Percentiles rank a stretch among this genome's conserved stretches.
Evolutionary conservation across 2,113 vertebrate species (phyloP).

Genomic region (Ptilonorhynchus violaceus): DNA sequence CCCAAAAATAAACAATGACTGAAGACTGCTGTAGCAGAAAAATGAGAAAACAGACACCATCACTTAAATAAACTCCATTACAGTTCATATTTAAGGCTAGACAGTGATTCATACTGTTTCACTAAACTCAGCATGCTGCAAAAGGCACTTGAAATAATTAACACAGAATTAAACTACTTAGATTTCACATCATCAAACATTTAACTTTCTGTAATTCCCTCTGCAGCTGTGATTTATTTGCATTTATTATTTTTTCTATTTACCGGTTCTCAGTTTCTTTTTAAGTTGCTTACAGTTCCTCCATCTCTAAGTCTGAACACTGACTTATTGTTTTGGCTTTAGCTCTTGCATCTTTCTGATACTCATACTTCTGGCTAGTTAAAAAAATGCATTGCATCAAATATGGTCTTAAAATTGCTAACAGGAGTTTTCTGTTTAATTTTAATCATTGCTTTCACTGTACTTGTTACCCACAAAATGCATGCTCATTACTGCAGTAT

Average conservation of each 20-base stretch:
- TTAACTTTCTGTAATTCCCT: constrained; percentile 49
- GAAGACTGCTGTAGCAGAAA: neutral
- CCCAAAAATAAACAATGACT: neutral
- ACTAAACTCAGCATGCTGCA: constrained; percentile 60
- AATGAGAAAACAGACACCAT: neutral
- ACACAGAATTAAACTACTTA: constrained; percentile 61
- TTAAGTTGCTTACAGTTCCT: constrained; percentile 41
- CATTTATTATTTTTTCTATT: constrained; percentile 55
- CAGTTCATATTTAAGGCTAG: constrained; percentile 18
- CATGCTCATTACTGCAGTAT: neutral
- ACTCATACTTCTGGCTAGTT: neutral
- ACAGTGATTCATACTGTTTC: constrained; percentile 48
- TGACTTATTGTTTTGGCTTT: constrained; percentile 34
- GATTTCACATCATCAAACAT: constrained; percentile 60
- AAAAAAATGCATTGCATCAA: neutral
- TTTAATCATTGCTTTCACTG: neutral
- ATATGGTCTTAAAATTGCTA: neutral
- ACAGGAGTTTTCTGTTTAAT: constrained; percentile 15
- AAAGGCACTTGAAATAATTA: constrained; percentile 63
- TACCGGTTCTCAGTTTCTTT: constrained; percentile 14
- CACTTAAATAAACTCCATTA: constrained; percentile 10
- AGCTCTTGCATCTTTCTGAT: constrained; percentile 30
- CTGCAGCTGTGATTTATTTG: constrained; percentile 56
- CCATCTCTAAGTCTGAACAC: constrained; percentile 4
- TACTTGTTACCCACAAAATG: neutral